phyloP scores from a whole-genome alignment of 2,888 invertebrate genomes.

The Acronicta leporina region DNA sequence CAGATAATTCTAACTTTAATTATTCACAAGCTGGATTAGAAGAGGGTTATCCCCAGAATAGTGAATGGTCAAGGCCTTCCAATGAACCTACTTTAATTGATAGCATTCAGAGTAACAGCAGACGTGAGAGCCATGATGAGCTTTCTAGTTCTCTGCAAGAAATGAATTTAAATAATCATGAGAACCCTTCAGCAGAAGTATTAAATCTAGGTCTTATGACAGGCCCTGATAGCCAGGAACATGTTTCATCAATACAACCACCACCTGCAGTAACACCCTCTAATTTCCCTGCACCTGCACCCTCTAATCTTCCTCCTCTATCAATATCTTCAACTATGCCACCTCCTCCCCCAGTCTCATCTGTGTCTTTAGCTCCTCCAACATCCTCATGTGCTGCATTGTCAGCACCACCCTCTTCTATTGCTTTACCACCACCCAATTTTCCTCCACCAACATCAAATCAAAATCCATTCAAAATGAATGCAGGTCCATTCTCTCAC shows the following conservation, averaged over 20 bases:
- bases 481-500: conserved; percentile 84
- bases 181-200: conserved; percentile 63
- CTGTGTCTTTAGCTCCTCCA: conserved; percentile 39
- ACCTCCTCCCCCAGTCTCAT: conserved; percentile 47
- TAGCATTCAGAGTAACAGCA: conserved; percentile 61
- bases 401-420: conserved; percentile 37
- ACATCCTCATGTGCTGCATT: conserved; percentile 35
- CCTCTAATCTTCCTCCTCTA: conserved; percentile 36
- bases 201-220: conserved; percentile 43
- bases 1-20: conserved; percentile 81
- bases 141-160: conserved; percentile 75
- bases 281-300: conserved; percentile 54
- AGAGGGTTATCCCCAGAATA: conserved; percentile 69
- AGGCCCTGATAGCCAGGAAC: conserved; percentile 52
- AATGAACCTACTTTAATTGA: conserved; percentile 66
- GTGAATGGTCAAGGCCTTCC: conserved; percentile 73
- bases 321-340: conserved; percentile 44
- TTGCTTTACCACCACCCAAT: conserved; percentile 64
- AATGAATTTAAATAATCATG: conserved; percentile 76
- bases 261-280: conserved; percentile 58
- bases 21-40: conserved; percentile 73
- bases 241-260: conserved; percentile 44
- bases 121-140: conserved; percentile 73
- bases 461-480: conserved; percentile 81
- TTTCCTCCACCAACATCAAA: conserved; percentile 66